Evolutionary conservation across 2,113 vertebrate species (phyloP).

Genomic region (Chauna torquata): DNA sequence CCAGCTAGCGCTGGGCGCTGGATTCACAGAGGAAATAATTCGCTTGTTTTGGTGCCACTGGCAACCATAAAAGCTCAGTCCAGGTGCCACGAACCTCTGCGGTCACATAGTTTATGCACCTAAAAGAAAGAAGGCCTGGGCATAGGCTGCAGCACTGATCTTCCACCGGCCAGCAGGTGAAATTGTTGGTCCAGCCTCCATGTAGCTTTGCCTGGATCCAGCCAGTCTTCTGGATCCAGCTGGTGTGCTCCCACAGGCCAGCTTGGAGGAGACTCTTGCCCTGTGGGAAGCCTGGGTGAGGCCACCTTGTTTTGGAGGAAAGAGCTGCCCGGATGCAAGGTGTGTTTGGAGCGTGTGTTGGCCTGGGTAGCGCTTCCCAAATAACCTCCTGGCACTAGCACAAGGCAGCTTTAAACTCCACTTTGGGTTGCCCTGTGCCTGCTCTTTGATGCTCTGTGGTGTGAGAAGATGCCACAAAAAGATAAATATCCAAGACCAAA

Average conservation of each 20-base stretch:
- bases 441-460: accelerated
- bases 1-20: neutral
- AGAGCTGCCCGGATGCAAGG: neutral
- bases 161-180: too few species aligned
- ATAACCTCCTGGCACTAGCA: neutral
- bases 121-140: neutral
- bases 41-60: neutral
- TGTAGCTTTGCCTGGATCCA: neutral
- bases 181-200: accelerated
- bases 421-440: neutral
- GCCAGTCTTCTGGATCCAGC: neutral
- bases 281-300: accelerated
- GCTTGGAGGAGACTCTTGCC: neutral
- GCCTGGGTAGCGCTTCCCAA: neutral
- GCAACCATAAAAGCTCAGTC: neutral
- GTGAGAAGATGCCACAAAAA: neutral
- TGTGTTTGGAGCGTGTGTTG: neutral
- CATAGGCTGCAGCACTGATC: neutral
- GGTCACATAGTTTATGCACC: neutral
- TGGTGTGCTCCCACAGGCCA: neutral
- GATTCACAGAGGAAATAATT: neutral
- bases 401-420: neutral
- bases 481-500: neutral
- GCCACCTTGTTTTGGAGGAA: neutral
- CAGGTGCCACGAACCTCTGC: neutral